phyloP scores from a whole-genome alignment of 2,888 invertebrate genomes.

The Campoplex nolae region DNA sequence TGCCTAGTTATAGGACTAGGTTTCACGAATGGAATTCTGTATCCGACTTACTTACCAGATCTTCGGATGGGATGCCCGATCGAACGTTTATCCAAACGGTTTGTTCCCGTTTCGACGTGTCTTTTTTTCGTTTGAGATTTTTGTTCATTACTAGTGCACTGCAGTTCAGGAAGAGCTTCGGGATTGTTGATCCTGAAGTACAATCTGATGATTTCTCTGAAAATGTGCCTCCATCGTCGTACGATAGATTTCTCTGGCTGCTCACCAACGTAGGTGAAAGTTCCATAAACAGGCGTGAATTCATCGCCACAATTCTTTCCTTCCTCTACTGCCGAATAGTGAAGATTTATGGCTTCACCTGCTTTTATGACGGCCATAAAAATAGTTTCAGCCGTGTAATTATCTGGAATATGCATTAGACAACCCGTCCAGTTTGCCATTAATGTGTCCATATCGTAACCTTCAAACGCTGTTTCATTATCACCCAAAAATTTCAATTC shows the following conservation, averaged over 20 bases:
- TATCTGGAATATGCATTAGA: background rate
- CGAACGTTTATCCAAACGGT: no score
- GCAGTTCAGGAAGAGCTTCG: background rate
- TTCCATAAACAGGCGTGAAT: conserved; percentile 4
- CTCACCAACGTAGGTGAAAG: conserved; percentile 27
- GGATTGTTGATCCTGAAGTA: conserved; percentile 35
- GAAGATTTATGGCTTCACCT: conserved; percentile 17
- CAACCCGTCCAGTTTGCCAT: background rate
- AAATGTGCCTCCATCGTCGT: conserved; percentile 45
- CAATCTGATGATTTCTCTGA: conserved; percentile 30
- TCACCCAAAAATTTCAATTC: background rate
- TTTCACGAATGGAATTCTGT: no score
- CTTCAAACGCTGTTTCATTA: background rate
- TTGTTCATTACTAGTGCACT: background rate
- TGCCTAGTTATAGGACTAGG: no score
- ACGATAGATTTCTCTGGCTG: conserved; percentile 3
- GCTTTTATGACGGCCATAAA: background rate
- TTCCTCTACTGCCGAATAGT: background rate
- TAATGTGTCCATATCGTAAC: background rate
- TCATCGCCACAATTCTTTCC: background rate
- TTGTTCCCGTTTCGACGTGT: no score
- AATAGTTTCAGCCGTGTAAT: background rate
- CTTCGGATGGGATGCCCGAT: no score
- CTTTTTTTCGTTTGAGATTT: no score
- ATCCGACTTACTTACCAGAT: no score